Base-by-base conservation (phyloP, 2,888 invertebrate genomes). In the Scaeva pyrastri region DNA sequence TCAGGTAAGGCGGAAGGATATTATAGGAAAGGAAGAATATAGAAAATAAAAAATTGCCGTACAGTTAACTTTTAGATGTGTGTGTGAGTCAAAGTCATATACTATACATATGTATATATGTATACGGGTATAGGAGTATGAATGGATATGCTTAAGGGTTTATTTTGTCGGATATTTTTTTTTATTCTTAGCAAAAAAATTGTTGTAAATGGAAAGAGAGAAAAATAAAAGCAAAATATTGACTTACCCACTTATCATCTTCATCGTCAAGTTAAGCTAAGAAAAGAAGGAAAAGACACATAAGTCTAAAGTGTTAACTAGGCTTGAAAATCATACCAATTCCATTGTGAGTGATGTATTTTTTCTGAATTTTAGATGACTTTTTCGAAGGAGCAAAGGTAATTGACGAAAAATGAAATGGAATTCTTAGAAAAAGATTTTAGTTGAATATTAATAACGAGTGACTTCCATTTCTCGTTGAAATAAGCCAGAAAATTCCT, bases 201-300 rank as follows among this genome's bases (percentile, higher is more conserved):
- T 55, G 14, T 55, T 11, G 26, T 26, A 7, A 26, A n/a, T 52
- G 14, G n/a, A n/a, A 31, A 26, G 14, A 8, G 12, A 36, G 31
- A 31, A 31, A 58, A 58, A 58, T 36, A 36, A 58, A 58, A 36
- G 12, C 8, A 58, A 31, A 58, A 58, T 58, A 58, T 58, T 58
- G 39, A 16, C 36, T 58, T 58, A 36, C 12, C n/a, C n/a, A n/a
- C n/a, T 19, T 58, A 2, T 58, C 31, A 31, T 31, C 31, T 7
- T n/a, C n/a, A n/a, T n/a, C n/a, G 31, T 31, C 31, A 31, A 31
- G 31, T 31, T 7, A 31, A 8, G 31, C 31, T 31, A 5, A 5
- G 6, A 31, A 31, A 12, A 12, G 3, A 12, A 39, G 39, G 3
- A 7, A 14, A 36, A n/a, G n/a, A n/a, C n/a, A n/a, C n/a, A n/a